Base-by-base conservation (phyloP, 2,113 vertebrate genomes). In the Tapirus terrestris region DNA sequence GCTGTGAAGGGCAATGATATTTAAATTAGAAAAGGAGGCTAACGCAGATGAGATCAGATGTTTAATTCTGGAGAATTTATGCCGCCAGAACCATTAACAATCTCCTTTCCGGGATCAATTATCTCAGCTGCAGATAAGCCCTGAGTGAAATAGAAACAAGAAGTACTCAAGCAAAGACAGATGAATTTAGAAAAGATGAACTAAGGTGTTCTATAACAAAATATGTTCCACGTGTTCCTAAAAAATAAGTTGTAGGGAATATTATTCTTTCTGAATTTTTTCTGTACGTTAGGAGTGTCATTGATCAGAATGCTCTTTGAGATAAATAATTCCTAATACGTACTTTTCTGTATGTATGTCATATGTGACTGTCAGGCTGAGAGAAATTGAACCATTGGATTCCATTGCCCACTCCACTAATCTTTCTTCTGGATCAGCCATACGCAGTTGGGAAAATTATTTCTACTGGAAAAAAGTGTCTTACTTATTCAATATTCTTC, bases 1-100 rank as follows among this genome's bases (percentile, higher is more conserved):
- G 8, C 70, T 93, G 18, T 91, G 85, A 96, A 91, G 72, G 60
- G 48, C 48, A 94, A 81, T 85, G 65, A 53, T 39, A 91, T 81
- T 81, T 84, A 95, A 95, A 93, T 81, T 97, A 98, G 61, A 75
- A 94, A 92, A 53, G n/a, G 53, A 79, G 48, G 43, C 75, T 79
- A 75, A 89, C 1, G 9, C 45, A 63, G 56, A 91, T 29, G 77
- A 96, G 58, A 91, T 91, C 14, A 63, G 82, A 79, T 83, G 9
- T 86, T 86, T 91, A 81, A 82, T 83, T 88, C 27, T 86, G 56
- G 72, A 94, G n/a, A 43, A 75, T 75, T 81, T 60, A 82, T 86
- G 13, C 45, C 16, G 0, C 56, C 65, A 63, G 63, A 97, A 51
- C 18, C 20, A n/a, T 91, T 94, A 91, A 70, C 65, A 51, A 12